These are phyloP conservation scores for Heliothis peltigera DNA, from an alignment of 2,888 invertebrate genomes.

Conservation along the genomic window DNA sequence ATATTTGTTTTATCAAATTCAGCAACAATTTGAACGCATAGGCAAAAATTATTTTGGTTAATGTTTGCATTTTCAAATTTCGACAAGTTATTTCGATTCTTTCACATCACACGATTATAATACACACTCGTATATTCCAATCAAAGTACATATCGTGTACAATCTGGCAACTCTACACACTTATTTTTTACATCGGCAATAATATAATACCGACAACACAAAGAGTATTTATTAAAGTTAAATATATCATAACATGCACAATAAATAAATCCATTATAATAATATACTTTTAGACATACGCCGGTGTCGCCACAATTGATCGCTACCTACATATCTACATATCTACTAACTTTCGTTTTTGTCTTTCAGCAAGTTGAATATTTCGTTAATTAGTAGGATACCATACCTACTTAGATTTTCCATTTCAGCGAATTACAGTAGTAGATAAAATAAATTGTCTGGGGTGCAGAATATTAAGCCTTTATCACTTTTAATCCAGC, in stretches of 20 bases:
- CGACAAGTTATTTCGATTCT: not conserved
- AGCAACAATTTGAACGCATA: not conserved
- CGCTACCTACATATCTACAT: constrained; percentile 5
- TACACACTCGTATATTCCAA: not conserved
- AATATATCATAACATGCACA: not conserved
- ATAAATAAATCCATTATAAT: not conserved
- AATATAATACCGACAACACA: constrained; percentile 5
- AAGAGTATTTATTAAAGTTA: constrained; percentile 4
- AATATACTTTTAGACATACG: not conserved
- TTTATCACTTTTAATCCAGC: not conserved
- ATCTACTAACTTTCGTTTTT: constrained; percentile 5
- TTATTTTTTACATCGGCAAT: not conserved
- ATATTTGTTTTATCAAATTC: no score
- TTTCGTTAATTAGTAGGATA: not conserved
- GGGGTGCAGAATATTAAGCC: constrained; percentile 29
- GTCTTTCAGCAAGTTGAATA: not conserved
- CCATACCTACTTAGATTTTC: not conserved
- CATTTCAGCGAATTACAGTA: constrained; percentile 4
- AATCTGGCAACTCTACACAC: not conserved
- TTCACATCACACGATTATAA: not conserved
- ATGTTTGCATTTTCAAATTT: not conserved
- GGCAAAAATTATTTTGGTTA: not conserved
- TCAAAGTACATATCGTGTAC: not conserved
- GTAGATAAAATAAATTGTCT: constrained; percentile 17
- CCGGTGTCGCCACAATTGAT: constrained; percentile 9